phyloP scores from a whole-genome alignment of 2,888 invertebrate species.

The Antitype chi region DNA sequence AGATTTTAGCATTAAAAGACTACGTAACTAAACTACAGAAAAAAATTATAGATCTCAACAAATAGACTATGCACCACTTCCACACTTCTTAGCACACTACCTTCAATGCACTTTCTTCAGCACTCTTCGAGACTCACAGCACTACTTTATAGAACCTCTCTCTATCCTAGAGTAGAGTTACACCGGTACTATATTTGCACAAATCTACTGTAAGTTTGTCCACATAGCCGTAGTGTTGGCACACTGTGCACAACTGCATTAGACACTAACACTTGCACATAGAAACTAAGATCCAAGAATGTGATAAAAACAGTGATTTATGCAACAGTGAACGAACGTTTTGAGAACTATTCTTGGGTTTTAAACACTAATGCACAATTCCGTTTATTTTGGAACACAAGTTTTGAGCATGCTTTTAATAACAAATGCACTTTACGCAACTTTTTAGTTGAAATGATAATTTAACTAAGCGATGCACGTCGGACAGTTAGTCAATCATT shows the following conservation, averaged over 20 bases:
- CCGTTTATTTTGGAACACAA: constrained; percentile 58
- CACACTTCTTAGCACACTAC: constrained; percentile 88
- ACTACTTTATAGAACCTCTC: constrained; percentile 82
- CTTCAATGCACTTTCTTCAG: constrained; percentile 86
- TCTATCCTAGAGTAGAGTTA: constrained; percentile 87
- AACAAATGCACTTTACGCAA: constrained; percentile 67
- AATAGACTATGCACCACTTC: constrained; percentile 87
- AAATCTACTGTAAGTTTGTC: constrained; percentile 82
- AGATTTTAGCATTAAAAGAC: background rate
- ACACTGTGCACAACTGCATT: constrained; percentile 83
- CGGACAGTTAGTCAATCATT: constrained; percentile 72
- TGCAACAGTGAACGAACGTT: constrained; percentile 55
- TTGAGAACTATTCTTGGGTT: constrained; percentile 72
- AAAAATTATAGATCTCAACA: constrained; percentile 85
- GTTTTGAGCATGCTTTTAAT: constrained; percentile 71
- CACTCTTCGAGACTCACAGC: constrained; percentile 80
- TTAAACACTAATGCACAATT: constrained; percentile 67
- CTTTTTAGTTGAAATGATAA: constrained; percentile 58
- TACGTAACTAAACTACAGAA: background rate
- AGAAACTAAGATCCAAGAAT: constrained; percentile 82
- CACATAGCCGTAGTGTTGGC: constrained; percentile 86
- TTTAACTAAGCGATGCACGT: constrained; percentile 62
- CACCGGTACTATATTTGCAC: constrained; percentile 84
- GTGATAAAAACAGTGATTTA: constrained; percentile 69
- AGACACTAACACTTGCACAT: constrained; percentile 85